phyloP scores from a whole-genome alignment of 2,797 vertebrate species.

The Chelonia mydas region DNA sequence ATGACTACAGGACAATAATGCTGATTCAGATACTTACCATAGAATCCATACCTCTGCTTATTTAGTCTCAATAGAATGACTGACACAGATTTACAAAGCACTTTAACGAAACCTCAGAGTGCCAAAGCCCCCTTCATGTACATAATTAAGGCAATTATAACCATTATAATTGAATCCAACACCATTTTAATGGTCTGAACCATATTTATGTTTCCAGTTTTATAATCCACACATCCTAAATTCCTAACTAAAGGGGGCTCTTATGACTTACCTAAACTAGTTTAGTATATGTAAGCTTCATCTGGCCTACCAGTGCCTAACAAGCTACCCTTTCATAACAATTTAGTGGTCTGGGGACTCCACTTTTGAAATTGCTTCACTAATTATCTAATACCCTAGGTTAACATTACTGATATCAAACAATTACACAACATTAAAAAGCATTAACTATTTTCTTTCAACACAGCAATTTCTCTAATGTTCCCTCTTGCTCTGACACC shows the following conservation, averaged over 20 bases:
- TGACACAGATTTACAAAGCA: constrained; percentile 44
- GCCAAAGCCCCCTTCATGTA: constrained; percentile 25
- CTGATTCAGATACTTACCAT: constrained; percentile 17
- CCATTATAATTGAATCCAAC: constrained; percentile 8
- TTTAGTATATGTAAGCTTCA: constrained; percentile 12
- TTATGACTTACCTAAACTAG: background rate
- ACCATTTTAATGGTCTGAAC: constrained; percentile 45
- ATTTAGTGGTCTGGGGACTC: background rate
- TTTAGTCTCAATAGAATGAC: constrained; percentile 43
- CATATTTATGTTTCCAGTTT: constrained; percentile 43
- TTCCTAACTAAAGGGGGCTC: background rate
- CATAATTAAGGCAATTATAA: constrained; percentile 64
- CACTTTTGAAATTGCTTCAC: background rate
- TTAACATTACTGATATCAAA: background rate
- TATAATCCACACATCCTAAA: constrained; percentile 32
- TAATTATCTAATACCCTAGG: background rate
- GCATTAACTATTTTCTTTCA: background rate
- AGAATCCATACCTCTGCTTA: constrained; percentile 31
- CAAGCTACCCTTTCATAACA: background rate
- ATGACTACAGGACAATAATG: constrained; percentile 35
- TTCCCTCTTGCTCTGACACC: background rate
- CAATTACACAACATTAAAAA: background rate
- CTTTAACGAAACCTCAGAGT: constrained; percentile 54
- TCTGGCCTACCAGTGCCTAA: background rate
- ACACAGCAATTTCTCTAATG: background rate